phyloP scores from a whole-genome alignment of 1,140 invertebrate genomes.

The Bombus soroeensis region DNA sequence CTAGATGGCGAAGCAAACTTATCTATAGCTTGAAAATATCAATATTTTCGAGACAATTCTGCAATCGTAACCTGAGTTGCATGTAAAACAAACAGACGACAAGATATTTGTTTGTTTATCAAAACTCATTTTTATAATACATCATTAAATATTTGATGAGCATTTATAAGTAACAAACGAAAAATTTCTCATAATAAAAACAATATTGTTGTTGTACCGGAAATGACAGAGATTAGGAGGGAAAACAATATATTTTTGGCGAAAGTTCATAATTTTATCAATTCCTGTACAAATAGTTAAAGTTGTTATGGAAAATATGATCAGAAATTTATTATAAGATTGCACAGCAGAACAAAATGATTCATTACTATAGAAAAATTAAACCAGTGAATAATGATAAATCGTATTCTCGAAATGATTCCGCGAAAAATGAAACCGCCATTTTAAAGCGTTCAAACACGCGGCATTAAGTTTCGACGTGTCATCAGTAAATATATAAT shows the following conservation, averaged over 20 bases:
- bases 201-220: conserved; percentile 50
- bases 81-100: conserved; percentile 15
- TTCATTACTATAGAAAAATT: not conserved
- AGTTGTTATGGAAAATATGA: not conserved
- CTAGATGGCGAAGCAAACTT: conserved; percentile 42
- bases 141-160: not conserved
- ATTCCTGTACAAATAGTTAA: not conserved
- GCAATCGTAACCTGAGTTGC: conserved; percentile 35
- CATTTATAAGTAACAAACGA: not conserved
- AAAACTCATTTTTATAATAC: not conserved
- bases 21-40: conserved; percentile 56
- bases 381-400: not conserved
- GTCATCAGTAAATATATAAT: conserved; percentile 56
- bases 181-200: not conserved
- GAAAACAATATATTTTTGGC: conserved; percentile 63
- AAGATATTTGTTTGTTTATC: not conserved
- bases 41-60: conserved; percentile 65
- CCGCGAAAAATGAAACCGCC: conserved; percentile 53
- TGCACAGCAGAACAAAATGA: not conserved
- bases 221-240: conserved; percentile 69
- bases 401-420: conserved; percentile 19
- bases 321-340: not conserved
- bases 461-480: conserved; percentile 66
- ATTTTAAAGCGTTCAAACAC: conserved; percentile 75
- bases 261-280: conserved; percentile 45